Percentiles rank a stretch among this genome's conserved stretches.
Conservation (phyloP, 2,113 vertebrate genomes). For the Rutilus rutilus region DNA sequence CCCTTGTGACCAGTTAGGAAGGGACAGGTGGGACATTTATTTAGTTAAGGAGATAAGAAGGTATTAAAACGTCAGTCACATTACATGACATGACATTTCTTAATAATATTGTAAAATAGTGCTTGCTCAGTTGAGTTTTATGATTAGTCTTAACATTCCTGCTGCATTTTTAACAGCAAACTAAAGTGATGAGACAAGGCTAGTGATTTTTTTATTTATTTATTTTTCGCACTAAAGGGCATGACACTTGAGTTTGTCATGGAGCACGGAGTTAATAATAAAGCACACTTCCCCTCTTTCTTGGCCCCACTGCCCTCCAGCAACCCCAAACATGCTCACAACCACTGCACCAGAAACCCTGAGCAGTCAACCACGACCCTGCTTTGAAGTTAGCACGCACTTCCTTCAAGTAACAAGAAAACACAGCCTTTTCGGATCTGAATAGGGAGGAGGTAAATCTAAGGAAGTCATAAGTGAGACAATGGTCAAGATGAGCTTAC, state of each 20-base stretch:
- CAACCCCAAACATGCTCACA: slow-evolving; percentile 55
- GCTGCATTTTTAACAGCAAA: neutral
- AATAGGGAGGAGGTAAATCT: slow-evolving; percentile 10
- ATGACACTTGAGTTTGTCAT: slow-evolving; percentile 41
- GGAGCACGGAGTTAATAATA: slow-evolving; percentile 64
- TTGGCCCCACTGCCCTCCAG: slow-evolving; percentile 44
- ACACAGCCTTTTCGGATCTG: slow-evolving; percentile 52
- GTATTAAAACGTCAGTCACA: neutral
- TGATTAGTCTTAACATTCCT: neutral
- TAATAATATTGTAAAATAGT: slow-evolving; percentile 5
- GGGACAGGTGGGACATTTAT: slow-evolving; percentile 58
- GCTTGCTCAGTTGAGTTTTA: neutral
- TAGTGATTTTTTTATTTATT: neutral
- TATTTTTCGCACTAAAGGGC: slow-evolving; percentile 9
- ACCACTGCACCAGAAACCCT: slow-evolving; percentile 59
- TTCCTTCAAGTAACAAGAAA: slow-evolving; percentile 60
- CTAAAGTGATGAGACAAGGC: slow-evolving; percentile 6
- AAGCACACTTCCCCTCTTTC: slow-evolving; percentile 28
- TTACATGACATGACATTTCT: neutral
- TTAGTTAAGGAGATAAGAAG: neutral
- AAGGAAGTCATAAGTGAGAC: slow-evolving; percentile 44
- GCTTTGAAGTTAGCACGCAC: slow-evolving; percentile 67
- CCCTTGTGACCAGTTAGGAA: slow-evolving; percentile 61
- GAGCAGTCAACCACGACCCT: slow-evolving; percentile 47
- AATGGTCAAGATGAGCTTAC: neutral